Base-by-base conservation (phyloP, 2,888 invertebrate genomes). In the Agrenia bidenticulata region DNA sequence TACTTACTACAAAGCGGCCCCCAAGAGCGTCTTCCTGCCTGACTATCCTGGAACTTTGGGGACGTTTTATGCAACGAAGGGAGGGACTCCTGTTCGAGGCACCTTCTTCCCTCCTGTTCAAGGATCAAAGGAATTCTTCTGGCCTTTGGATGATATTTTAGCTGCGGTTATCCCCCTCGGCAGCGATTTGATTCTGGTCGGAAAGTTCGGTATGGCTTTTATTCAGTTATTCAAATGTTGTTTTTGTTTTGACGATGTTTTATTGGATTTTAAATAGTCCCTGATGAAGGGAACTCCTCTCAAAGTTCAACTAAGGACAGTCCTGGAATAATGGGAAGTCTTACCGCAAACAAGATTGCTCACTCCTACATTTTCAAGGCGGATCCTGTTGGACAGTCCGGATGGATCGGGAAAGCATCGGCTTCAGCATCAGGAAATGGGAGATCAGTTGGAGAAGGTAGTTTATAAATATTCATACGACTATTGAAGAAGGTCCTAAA, bases 161-260 rank as follows among this genome's bases (percentile, higher is more conserved):
- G 51, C 17, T 23, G 2, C 2, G 9, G 21, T 21, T 23, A 4
- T 51, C 24, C 51, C 51, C 2, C 5, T 51, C 15, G 51, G 51
- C 4, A 51, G 24, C 17, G 23, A 51, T 21, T 21, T 21, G 23
- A 51, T 51, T 19, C 24, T 51, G 19, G 51, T 51, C 5, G 51
- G 51, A 51, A 51, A 51, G 21, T 51, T 51, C 24, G 51, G 51
- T 51, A 15, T 7, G 51, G 2, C 11, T 32, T 11, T 32, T 32
- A 32, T 32, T 4, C 5, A 11, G 32, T 32, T 32, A 32, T 32
- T 32, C 4, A 32, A 32, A 32, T 51, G 9, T 51, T 21, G 51
- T 19, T 5, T 24, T 23, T 21, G 23, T 7, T 51, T 51, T 15
- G 15, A 49, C 13, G 39, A 39, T 39, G 39, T 9, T 13, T n/a